Evolutionary conservation across 2,797 vertebrate species (phyloP), one percentile per base, ranked within the genome.

Genomic region (Galago senegalensis): DNA sequence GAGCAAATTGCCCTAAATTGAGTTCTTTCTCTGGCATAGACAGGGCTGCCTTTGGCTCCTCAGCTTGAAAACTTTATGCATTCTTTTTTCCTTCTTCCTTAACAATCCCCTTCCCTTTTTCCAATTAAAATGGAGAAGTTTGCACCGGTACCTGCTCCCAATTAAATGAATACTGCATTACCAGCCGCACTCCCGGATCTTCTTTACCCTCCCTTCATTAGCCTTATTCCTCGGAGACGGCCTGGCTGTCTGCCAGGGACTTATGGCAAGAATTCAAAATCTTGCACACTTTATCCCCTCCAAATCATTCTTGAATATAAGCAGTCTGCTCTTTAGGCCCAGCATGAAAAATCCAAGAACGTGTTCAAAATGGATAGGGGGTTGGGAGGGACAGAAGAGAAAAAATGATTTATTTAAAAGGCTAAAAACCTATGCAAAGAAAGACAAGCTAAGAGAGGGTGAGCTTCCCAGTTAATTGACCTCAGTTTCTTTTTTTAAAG

Each of bases 1-100:
- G 99, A 99, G 99, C 99, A 99, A 99, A 99, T 99, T 99, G 99
- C 99, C 99, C 99, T 99, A 99, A 99, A 99, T 99, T 99, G 99
- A 99, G 99, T 99, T 99, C 99, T 99, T 99, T 99, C 98, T 99
- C 99, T 99, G 98, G 99, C 99, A 99, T 98, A 99, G 99, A 99
- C 99, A 99, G 99, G 98, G 98, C 99, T 99, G 99, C 99, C 99
- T 99, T 99, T 99, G 98, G 99, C 99, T 99, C 98, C 99, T 99
- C 98, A 97, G 99, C 99, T 99, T 98, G 98, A 99, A 99, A 99
- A 99, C 99, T 99, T 99, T 98, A 98, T 98, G 98, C 99, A 99
- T 99, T 99, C 98, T 99, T 99, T 98, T 99, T 98, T 98, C 98
- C 97, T 98, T 98, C 99, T 99, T 98, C 98, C 98, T 99, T 99